Base-by-base conservation (phyloP, 1,140 invertebrate genomes). In the Trichonephila inaurata region DNA sequence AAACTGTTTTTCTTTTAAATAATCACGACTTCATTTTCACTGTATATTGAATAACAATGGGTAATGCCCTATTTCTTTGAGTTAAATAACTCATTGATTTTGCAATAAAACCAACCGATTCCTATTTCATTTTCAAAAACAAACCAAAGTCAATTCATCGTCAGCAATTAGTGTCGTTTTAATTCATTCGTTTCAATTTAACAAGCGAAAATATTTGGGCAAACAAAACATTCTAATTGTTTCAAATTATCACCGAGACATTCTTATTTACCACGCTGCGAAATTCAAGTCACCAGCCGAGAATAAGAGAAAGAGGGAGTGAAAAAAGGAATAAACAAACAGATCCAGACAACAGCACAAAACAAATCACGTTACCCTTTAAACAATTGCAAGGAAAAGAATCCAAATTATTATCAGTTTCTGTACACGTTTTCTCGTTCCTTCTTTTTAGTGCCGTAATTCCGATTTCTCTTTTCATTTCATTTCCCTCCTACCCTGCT, bases 391-490 rank as follows among this genome's bases (percentile, higher is more conserved):
- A 81, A 85, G n/a, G 44, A 85, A 85, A 85, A 60, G 83, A 85
- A 85, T 61, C 51, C 83, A 10, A 85, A 85, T 85, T 85, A 85
- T 85, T 85, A 85, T 85, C 83, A 85, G 83, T 85, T 85, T 85
- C 44, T 85, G 58, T 85, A 6, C 58, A 60, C 58, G 83, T 60
- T 85, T 85, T 28, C 83, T 85, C 72, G 51, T 28, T 85, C n/a
- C 83, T 60, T 85, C 83, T 58, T 85, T 85, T 85, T 85, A 61
- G 83, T 61, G 83, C 51, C 83, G 58, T 77, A 77, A 40, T 77
- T 77, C 72, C 3, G 24, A 77, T 77, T 85, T 85, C 58, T 85
- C 83, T 85, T 85, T 85, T 85, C 83, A 85, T 85, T 85, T 85
- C 58, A 33, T 18, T 77, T 72, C 69, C 24, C 28, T 16, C 72